Conservation (phyloP, 2,797 vertebrate genomes). For the Crypturellus tataupa region DNA sequence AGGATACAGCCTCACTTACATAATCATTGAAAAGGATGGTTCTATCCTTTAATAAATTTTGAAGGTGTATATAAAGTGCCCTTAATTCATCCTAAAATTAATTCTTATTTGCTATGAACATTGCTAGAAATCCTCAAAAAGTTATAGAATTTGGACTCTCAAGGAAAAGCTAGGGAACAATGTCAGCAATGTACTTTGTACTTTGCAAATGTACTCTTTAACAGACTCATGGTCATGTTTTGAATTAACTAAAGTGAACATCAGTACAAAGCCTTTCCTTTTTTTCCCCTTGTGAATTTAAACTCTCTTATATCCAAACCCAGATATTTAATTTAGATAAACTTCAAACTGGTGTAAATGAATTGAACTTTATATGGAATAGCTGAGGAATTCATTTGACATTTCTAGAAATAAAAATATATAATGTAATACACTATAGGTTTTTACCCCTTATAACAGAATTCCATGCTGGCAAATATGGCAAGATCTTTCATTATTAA, state of each 20-base stretch:
- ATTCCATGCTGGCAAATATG: neutral
- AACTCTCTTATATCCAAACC: constrained; percentile 7
- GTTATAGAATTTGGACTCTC: neutral
- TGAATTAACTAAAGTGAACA: constrained; percentile 3
- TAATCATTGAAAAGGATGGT: neutral
- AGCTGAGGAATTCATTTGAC: constrained; percentile 11
- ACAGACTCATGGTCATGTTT: neutral
- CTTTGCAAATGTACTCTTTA: neutral
- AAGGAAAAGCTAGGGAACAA: neutral
- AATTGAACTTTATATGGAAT: constrained; percentile 28
- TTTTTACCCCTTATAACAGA: neutral
- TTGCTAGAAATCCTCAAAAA: neutral
- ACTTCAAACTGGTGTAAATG: neutral
- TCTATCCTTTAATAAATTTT: constrained; percentile 13
- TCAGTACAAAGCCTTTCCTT: neutral
- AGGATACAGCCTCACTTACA: neutral
- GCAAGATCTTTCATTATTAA: neutral
- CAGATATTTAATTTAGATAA: constrained; percentile 60
- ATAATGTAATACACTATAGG: neutral
- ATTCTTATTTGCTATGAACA: neutral
- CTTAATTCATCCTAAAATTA: neutral
- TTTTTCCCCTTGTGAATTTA: neutral
- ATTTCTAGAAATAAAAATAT: constrained; percentile 23
- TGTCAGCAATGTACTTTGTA: neutral
- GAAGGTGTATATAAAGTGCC: neutral